phyloP scores from a whole-genome alignment of 30 jellyfish, hydroid and myxozoan genomes.

The Morbakka virulenta region DNA sequence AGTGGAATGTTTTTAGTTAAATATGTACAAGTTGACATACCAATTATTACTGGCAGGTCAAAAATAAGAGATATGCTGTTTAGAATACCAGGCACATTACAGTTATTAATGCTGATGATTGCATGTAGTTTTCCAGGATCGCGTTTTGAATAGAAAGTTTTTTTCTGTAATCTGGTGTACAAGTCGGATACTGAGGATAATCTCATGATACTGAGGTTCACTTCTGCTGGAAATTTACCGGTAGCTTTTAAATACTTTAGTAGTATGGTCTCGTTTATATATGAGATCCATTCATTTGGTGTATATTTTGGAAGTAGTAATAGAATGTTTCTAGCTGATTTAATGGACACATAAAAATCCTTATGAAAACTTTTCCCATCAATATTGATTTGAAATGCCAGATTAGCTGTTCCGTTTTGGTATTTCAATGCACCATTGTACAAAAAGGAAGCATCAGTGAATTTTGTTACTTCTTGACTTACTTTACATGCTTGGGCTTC shows the following conservation, averaged over 20 bases:
- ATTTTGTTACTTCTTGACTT: too few relatives aligned
- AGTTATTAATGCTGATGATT: slow-evolving; percentile 26
- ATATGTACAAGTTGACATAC: too few relatives aligned
- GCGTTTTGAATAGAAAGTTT: background rate
- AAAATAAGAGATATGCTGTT: slow-evolving; percentile 2
- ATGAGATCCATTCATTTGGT: background rate
- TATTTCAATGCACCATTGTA: slow-evolving; percentile 23
- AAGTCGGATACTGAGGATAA: slow-evolving; percentile 10
- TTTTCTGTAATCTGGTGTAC: background rate
- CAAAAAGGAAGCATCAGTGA: too few relatives aligned
- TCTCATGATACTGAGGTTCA: background rate
- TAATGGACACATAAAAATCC: too few relatives aligned
- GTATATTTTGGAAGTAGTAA: background rate
- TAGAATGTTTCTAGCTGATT: slow-evolving; percentile 17
- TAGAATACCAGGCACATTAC: slow-evolving; percentile 1
- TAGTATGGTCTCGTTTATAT: background rate
- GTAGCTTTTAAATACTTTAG: background rate
- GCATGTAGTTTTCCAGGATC: slow-evolving; percentile 36
- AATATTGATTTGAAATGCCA: too few relatives aligned
- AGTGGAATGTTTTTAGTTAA: too few relatives aligned
- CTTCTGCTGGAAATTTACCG: background rate
- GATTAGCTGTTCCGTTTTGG: too few relatives aligned
- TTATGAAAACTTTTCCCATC: too few relatives aligned
- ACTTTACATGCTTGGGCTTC: too few relatives aligned
- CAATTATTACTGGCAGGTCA: slow-evolving; percentile 34